Evolutionary conservation across 1,140 invertebrate species (phyloP), one percentile per base, ranked within the genome.

Genomic region (Chelonus insularis): DNA sequence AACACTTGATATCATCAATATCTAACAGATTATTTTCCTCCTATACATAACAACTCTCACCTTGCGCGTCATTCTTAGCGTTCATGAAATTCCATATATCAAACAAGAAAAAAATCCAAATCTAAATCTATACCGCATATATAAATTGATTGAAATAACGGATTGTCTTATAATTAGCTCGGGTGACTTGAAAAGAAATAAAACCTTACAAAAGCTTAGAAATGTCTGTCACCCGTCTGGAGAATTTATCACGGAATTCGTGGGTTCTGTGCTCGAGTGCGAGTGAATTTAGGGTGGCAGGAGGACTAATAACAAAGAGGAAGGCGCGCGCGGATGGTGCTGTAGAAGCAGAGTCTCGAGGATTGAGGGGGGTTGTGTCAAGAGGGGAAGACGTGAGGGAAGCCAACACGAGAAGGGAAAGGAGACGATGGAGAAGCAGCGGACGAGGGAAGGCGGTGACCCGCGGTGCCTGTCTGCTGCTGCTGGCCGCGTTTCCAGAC

Each of bases 391-490:
- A 21, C 37, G 14, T 32, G 45, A 1, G 50, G 50, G 50, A 34
- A 11, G 34, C 16, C 16, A 55, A n/a, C 50, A 39, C 23, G 34
- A 41, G 18, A 16, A 48, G 21, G 29, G 21, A 20, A 25, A 58
- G 60, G 48, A 56, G 52, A 41, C 9, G 52, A 54, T 12, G 34
- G 23, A 52, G 58, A 51, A 60, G 60, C 21, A 56, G 52, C 41
- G 23, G 37, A 57, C 58, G 62, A 68, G 69, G 69, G 66, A 72
- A 72, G 68, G 69, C 71, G 69, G 71, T 72, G 71, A 72, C 71
- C 71, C 69, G 71, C 71, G 71, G 68, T 72, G 71, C 71, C 71
- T 72, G 71, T 71, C 68, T 71, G 60, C 54, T 60, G 58, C 48
- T 60, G 48, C 69, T 72, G 68, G 68, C 69, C 71, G 71, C 69